Evolutionary conservation across 2,888 invertebrate species (phyloP).

Genomic region (Ethmia dodecea): DNA sequence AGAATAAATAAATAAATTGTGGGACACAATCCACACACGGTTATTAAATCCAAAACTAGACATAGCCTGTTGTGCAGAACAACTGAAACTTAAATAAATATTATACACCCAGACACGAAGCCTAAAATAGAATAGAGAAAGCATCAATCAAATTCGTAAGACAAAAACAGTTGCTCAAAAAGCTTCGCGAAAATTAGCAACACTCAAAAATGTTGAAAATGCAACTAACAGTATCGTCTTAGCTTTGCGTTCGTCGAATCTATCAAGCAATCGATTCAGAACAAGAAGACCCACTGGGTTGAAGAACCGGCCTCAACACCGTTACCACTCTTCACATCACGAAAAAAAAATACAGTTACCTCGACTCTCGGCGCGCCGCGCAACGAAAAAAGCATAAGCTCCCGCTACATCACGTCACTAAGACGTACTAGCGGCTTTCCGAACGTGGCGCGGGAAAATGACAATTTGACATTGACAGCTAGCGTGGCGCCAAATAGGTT

Average conservation of each 20-base stretch:
- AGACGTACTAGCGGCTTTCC: slow-evolving; percentile 50
- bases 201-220: too few species aligned
- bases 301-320: slow-evolving; percentile 54
- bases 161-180: too few species aligned
- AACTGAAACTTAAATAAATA: too few species aligned
- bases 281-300: slow-evolving; percentile 45
- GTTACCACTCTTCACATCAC: slow-evolving; percentile 62
- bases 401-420: slow-evolving; percentile 53
- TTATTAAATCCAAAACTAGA: too few species aligned
- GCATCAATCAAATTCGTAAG: too few species aligned
- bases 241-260: slow-evolving; percentile 23
- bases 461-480: slow-evolving; percentile 52
- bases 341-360: slow-evolving; percentile 72
- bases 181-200: too few species aligned
- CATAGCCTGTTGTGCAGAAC: too few species aligned
- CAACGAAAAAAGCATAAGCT: slow-evolving; percentile 68
- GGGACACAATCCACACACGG: too few species aligned
- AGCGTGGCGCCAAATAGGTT: slow-evolving; percentile 35
- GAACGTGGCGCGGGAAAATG: slow-evolving; percentile 41
- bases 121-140: too few species aligned
- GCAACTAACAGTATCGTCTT: too few species aligned
- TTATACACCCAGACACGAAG: too few species aligned
- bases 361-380: slow-evolving; percentile 46
- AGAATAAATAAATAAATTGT: too few species aligned
- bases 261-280: slow-evolving; percentile 41